Base-by-base conservation (phyloP, 2,888 invertebrate species). In the Sturmia bella region DNA sequence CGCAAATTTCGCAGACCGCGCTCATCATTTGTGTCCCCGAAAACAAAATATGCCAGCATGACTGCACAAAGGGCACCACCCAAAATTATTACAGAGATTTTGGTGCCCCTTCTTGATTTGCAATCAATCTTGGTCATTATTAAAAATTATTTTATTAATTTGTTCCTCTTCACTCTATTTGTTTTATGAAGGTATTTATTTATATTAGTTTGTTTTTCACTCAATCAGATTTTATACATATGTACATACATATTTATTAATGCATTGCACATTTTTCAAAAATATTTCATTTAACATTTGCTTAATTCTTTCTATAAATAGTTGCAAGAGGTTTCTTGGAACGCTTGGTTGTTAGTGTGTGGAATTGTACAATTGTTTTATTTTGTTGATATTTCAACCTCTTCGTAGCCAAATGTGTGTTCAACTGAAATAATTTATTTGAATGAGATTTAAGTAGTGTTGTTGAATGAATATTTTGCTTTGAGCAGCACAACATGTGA, bases 21-120 rank as follows among this genome's bases (percentile, higher is more conserved):
- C 75, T 89, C 88, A 68, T 90, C 90, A 82, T 90, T 89, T 83
- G 86, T 89, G 74, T 91, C 90, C 1, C 90, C 91, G 80, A 90
- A 89, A n/a, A 88, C 91, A 81, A 89, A 87, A 80, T 90, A 90
- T 17, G 91, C 89, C 86, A 90, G 87, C 86, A 91, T 86, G 3
- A 90, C 87, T 45, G 89, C 86, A 68, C 87, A 89, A 12, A 91
- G 84, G 15, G 89, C 88, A 63, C 87, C 87, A 39, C 89, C 89
- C 66, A 91, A 85, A 70, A 90, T 83, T 21, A 90, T 86, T 50
- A 90, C 90, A 6, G 90, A 89, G 63, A 91, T 89, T 85, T 90
- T 89, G 57, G 89, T 90, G 82, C 88, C 88, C 73, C 88, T 87
- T 70, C 87, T 86, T 32, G 89, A 86, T 84, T 89, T 87, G 54